These are phyloP conservation scores for Urechis unicinctus DNA, from an alignment of 2,888 invertebrate species.

Conservation along the genomic window DNA sequence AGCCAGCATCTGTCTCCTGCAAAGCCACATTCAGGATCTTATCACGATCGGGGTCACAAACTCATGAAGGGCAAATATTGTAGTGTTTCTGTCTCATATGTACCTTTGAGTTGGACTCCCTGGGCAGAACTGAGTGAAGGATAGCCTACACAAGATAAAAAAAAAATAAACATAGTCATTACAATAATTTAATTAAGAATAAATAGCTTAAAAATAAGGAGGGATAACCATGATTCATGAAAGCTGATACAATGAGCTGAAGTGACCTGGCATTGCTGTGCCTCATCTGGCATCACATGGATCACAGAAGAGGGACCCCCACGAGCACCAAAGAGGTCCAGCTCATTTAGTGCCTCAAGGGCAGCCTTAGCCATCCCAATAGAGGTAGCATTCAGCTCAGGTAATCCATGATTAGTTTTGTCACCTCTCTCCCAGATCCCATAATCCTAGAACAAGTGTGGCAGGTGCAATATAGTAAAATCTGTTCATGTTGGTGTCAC, in stretches of 20 bases:
- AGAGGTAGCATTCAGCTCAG: constrained; percentile 96
- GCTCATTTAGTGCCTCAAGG: constrained; percentile 93
- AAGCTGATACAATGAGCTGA: too few species aligned
- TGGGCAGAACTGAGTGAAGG: constrained; percentile 63
- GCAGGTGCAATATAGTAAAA: too few species aligned
- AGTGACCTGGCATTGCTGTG: constrained; percentile 88
- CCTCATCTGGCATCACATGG: constrained; percentile 96
- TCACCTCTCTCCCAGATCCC: constrained; percentile 99
- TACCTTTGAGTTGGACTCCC: constrained; percentile 57
- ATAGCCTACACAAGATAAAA: constrained; percentile 65
- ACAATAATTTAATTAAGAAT: not conserved
- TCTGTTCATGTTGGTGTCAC: too few species aligned
- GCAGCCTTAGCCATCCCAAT: constrained; percentile 99
- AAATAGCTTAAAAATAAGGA: too few species aligned
- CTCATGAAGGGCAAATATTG: not conserved
- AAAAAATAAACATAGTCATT: constrained; percentile 5
- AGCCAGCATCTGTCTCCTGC: constrained; percentile 90
- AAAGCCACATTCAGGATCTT: not conserved
- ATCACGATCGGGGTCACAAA: not conserved
- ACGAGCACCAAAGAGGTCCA: constrained; percentile 90
- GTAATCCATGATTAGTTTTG: constrained; percentile 97
- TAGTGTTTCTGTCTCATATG: not conserved
- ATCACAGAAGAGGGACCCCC: constrained; percentile 96
- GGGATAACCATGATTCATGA: too few species aligned
- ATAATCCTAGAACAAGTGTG: constrained; percentile 66